phyloP scores from a whole-genome alignment of 1,140 invertebrate species.

The Lamellibrachia luymesi region DNA sequence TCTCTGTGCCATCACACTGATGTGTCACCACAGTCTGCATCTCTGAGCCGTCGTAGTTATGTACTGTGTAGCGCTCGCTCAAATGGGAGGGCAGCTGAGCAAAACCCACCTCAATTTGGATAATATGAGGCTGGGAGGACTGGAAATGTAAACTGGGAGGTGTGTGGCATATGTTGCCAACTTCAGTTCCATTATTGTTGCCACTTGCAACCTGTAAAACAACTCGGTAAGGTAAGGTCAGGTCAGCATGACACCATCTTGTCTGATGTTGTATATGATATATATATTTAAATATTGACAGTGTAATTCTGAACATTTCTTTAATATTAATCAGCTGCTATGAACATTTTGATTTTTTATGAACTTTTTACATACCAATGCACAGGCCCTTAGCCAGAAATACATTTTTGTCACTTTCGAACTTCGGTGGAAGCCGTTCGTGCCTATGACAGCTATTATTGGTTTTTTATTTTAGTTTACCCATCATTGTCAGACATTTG shows the following conservation, averaged over 20 bases:
- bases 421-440: too few relatives aligned
- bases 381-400: too few relatives aligned
- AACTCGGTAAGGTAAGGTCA: neutral
- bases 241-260: neutral
- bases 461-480: too few relatives aligned
- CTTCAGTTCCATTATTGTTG: neutral
- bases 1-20: constrained; percentile 37
- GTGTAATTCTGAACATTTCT: too few relatives aligned
- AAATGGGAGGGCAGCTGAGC: neutral
- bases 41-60: constrained; percentile 52
- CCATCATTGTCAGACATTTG: too few relatives aligned
- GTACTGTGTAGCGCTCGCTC: neutral
- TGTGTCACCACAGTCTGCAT: constrained; percentile 37
- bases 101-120: neutral
- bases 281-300: too few relatives aligned
- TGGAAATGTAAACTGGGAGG: neutral
- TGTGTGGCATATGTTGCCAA: neutral
- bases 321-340: too few relatives aligned
- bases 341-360: too few relatives aligned
- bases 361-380: too few relatives aligned
- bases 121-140: neutral
- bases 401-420: too few relatives aligned
- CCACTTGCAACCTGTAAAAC: neutral
- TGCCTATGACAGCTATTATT: too few relatives aligned
- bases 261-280: neutral